Conservation (phyloP, 2,888 invertebrate genomes). For the Xestia xanthographa region DNA sequence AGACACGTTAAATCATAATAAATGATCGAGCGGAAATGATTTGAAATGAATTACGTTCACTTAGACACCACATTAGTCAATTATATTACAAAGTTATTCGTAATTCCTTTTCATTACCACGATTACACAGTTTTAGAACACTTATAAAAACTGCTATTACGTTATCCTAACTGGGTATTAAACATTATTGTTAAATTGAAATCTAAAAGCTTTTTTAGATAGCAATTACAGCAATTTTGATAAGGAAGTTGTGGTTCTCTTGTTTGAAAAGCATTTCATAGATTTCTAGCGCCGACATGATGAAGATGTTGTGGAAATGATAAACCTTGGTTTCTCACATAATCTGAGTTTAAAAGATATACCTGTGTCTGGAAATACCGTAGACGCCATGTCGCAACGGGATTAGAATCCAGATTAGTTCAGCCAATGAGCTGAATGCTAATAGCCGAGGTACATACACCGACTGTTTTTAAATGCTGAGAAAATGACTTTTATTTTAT, state of each 20-base stretch:
- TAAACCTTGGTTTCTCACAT: conserved; percentile 69
- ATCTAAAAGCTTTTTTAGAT: conserved; percentile 56
- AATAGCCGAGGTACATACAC: conserved; percentile 68
- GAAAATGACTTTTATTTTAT: no score
- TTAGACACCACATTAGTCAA: conserved; percentile 63
- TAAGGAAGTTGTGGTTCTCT: conserved; percentile 51
- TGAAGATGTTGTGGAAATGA: conserved; percentile 56
- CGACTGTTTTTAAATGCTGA: conserved; percentile 68
- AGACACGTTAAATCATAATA: conserved; percentile 68
- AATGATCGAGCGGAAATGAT: conserved; percentile 75
- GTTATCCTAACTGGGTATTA: conserved; percentile 57
- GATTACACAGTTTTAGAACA: conserved; percentile 53
- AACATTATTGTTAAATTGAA: conserved; percentile 44
- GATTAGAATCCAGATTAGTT: conserved; percentile 87
- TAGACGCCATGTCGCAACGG: conserved; percentile 79
- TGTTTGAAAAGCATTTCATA: conserved; percentile 45
- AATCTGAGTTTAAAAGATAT: conserved; percentile 72
- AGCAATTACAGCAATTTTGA: conserved; percentile 46
- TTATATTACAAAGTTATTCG: conserved; percentile 61
- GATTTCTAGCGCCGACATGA: conserved; percentile 36
- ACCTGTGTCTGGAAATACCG: conserved; percentile 78
- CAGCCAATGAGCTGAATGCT: conserved; percentile 79
- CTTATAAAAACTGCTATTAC: conserved; percentile 52
- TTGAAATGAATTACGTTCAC: conserved; percentile 56
- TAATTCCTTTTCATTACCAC: conserved; percentile 65